Conservation (phyloP, 2,113 vertebrate genomes). For the Formicarius rufipectus region DNA sequence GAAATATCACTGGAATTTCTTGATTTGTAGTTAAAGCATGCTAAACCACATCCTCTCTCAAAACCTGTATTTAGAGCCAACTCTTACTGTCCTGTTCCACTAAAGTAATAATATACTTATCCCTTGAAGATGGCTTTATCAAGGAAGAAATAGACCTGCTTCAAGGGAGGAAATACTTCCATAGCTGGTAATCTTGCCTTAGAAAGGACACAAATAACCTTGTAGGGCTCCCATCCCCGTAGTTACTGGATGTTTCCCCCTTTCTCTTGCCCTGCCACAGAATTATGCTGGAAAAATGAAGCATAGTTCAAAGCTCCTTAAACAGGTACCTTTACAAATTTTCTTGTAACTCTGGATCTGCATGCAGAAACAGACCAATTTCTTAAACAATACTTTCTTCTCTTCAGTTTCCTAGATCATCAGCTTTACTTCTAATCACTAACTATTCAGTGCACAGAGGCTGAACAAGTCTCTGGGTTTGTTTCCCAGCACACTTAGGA, state of each 20-base stretch:
- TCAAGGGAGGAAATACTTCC: slow-evolving; percentile 1
- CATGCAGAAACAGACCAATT: accelerated
- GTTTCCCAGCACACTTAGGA: not conserved
- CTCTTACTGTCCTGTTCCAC: not conserved
- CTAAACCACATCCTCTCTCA: not conserved
- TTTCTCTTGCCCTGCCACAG: not conserved
- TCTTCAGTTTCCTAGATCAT: not conserved
- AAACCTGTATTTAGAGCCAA: not conserved
- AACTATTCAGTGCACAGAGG: not conserved
- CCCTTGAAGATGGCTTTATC: not conserved
- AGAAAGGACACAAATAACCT: not conserved
- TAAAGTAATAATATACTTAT: not conserved
- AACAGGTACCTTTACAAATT: not conserved
- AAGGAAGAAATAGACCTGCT: not conserved
- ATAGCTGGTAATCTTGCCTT: not conserved
- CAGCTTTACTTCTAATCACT: not conserved
- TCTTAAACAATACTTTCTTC: not conserved
- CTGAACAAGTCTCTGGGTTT: not conserved
- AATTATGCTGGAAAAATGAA: not conserved
- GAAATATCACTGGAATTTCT: not conserved
- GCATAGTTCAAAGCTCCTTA: not conserved
- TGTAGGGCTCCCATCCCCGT: not conserved
- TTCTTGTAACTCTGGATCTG: not conserved
- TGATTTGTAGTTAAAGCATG: not conserved
- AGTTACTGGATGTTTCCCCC: not conserved